Conservation (phyloP, 2,888 invertebrate genomes). For the Anaspis maculata region DNA sequence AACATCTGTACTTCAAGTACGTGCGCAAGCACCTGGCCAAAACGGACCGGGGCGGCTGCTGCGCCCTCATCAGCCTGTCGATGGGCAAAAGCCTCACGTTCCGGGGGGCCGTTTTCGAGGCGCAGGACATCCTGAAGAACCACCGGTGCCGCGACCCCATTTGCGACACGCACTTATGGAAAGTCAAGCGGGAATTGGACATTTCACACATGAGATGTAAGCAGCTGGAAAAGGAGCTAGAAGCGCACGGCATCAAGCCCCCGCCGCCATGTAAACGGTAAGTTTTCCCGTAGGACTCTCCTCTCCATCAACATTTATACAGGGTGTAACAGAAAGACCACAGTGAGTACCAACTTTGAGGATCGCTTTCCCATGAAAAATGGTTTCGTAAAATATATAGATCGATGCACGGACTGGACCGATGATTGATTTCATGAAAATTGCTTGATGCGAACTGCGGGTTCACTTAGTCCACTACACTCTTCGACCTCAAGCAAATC, state of each 20-base stretch:
- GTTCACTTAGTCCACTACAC: too few relatives aligned
- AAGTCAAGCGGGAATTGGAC: conserved; percentile 84
- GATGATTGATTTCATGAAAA: too few relatives aligned
- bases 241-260: conserved; percentile 73
- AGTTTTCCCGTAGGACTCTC: conserved; percentile 16
- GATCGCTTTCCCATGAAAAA: too few relatives aligned
- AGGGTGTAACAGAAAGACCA: too few relatives aligned
- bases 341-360: too few relatives aligned
- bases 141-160: conserved; percentile 71
- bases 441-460: too few relatives aligned
- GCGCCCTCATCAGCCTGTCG: conserved; percentile 85
- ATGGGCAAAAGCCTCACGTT: conserved; percentile 84
- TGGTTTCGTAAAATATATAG: too few relatives aligned
- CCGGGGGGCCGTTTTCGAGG: conserved; percentile 70
- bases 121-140: conserved; percentile 65
- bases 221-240: conserved; percentile 78
- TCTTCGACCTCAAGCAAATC: too few relatives aligned
- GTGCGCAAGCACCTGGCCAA: conserved; percentile 79
- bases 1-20: conserved; percentile 94
- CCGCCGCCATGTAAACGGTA: conserved; percentile 64
- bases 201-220: conserved; percentile 76
- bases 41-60: conserved; percentile 85
- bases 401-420: too few relatives aligned
- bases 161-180: conserved; percentile 80
- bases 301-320: too few relatives aligned